These are phyloP conservation scores for Natrix natrix DNA, from an alignment of 2,797 vertebrate species.

Conservation along the genomic window DNA sequence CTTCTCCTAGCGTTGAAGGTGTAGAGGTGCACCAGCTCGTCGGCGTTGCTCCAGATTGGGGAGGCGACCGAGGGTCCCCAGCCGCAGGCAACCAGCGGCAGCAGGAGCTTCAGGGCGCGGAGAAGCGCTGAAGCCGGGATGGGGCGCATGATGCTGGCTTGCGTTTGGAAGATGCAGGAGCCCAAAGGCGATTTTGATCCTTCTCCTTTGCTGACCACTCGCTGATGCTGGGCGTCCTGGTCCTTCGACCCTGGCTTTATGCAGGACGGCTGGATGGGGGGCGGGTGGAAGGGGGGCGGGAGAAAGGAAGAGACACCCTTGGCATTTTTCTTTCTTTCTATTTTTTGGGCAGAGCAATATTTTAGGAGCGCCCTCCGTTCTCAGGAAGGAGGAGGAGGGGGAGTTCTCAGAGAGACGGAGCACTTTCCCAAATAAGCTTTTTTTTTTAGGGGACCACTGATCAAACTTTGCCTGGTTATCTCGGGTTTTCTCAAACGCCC, in stretches of 20 bases:
- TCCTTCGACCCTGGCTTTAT: conserved; percentile 67
- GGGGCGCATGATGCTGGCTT: conserved; percentile 11
- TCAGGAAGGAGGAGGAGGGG: conserved; percentile 48
- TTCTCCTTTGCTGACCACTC: conserved; percentile 30
- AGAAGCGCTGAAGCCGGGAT: neutral
- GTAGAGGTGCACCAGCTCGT: conserved; percentile 86
- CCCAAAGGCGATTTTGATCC: conserved; percentile 47
- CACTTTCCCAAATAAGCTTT: conserved; percentile 70
- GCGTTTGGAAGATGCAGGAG: neutral
- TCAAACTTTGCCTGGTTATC: conserved; percentile 70
- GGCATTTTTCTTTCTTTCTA: conserved; percentile 61
- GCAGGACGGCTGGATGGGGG: conserved; percentile 73
- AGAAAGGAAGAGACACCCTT: conserved; percentile 58
- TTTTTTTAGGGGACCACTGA: conserved; percentile 54
- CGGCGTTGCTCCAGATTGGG: conserved; percentile 84
- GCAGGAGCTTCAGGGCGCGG: conserved; percentile 36
- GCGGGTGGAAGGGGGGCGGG: conserved; percentile 62
- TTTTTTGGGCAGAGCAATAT: conserved; percentile 73
- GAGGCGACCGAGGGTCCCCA: conserved; percentile 57
- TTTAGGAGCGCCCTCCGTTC: conserved; percentile 66
- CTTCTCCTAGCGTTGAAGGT: conserved; percentile 83
- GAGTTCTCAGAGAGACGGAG: conserved; percentile 58
- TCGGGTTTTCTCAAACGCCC: no score
- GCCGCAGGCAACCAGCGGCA: conserved; percentile 66
- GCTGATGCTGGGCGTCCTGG: conserved; percentile 55